A percentile compares a stretch with the other conserved stretches of the same genome.
Evolutionary conservation across 2,888 invertebrate species (phyloP).

Genomic region (Lasioglossum morio): DNA sequence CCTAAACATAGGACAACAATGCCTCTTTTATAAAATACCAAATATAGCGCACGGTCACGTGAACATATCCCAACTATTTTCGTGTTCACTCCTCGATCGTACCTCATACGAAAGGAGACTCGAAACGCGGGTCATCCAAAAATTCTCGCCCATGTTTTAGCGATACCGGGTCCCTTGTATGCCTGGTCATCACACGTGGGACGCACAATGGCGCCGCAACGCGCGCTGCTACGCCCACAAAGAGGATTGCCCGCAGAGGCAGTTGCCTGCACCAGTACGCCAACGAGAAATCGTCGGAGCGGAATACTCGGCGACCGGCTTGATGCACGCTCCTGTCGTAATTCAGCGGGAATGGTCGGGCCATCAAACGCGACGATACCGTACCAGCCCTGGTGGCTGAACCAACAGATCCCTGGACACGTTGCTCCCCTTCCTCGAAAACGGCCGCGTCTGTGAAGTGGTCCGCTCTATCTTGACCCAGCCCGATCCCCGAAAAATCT

Average conservation of each 20-base stretch:
- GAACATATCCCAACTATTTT: neutral
- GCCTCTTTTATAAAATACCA: neutral
- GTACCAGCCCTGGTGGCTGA: slow-evolving; percentile 42
- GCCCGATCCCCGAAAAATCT: neutral
- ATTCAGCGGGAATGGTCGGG: slow-evolving; percentile 78
- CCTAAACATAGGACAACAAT: too few species aligned
- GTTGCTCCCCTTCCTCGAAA: neutral
- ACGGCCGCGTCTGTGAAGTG: neutral
- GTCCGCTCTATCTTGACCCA: neutral
- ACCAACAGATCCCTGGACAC: neutral
- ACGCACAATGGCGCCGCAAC: slow-evolving; percentile 26
- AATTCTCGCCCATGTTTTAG: neutral
- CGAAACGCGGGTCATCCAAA: neutral
- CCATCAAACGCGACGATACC: slow-evolving; percentile 79
- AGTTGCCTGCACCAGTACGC: slow-evolving; percentile 28
- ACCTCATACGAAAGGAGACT: neutral
- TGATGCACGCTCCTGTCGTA: slow-evolving; percentile 74
- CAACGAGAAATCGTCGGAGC: slow-evolving; percentile 74
- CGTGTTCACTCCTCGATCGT: neutral
- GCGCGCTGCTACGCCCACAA: slow-evolving; percentile 31
- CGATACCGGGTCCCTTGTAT: neutral
- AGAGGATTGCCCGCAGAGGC: slow-evolving; percentile 19
- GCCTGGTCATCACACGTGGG: slow-evolving; percentile 26
- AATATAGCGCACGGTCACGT: neutral
- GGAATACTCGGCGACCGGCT: slow-evolving; percentile 68